phyloP scores from a whole-genome alignment of 2,113 vertebrate genomes.

The rabbit (Oryctolagus cuniculus) region mOryCun1.1 NC_091439.1:67548001-67548500 shows the following conservation, averaged over 20 bases:
- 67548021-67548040: neutral
- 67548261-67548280: neutral
- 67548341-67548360: neutral
- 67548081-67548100: neutral
- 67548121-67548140: neutral
- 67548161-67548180: slow-evolving; percentile 17
- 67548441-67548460: no score
- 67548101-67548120: neutral
- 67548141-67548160: neutral
- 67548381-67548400: neutral
- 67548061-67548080: neutral
- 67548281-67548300: neutral
- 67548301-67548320: neutral
- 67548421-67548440: neutral
- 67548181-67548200: neutral
- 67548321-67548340: neutral
- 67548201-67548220: neutral
- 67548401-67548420: neutral
- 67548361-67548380: neutral
- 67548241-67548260: neutral
- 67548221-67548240: neutral
- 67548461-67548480: no score
- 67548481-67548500: no score
- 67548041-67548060: neutral
- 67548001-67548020: neutral